Base-by-base conservation (phyloP, 2,113 vertebrate genomes). In the Poicephalus gulielmi region DNA sequence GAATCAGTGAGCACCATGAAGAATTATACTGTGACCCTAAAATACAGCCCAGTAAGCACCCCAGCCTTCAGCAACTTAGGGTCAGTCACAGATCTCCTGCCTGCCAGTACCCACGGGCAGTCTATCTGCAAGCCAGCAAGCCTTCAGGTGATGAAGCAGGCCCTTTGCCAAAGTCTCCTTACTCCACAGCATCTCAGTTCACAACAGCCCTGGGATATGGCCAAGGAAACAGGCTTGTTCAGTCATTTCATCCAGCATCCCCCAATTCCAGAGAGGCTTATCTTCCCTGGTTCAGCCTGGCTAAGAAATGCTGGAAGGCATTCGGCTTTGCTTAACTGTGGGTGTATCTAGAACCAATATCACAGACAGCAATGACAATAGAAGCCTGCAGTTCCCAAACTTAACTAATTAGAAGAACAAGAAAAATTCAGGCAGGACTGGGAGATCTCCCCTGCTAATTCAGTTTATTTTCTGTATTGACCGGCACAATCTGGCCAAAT, bases 401-500 rank as follows among this genome's bases (percentile, higher is more conserved):
- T 52, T 35, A 62, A 74, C 62, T 91, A 84, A 94, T 90, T n/a
- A 85, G 39, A 83, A 90, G 79, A 94, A 17, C 47, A 86, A 92
- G 75, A 88, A 0, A 0, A 90, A 93, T 94, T 91, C 46, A 79
- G n/a, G 57, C 68, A 76, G 83, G 57, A 81, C 62, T 71, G 46
- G 77, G 77, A 94, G 62, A 87, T 74, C 82, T 93, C 52, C 76
- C 79, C 24, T 80, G 55, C 59, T 97, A 90, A 92, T 63, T 94
- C 76, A 35, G 52, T 92, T 94, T 92, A 95, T 90, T 88, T 86
- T 95, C 94, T 90, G 86, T 85, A 92, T 64, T 94, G 96, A 97
- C 94, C 96, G 11, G 95, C 93, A 92, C 90, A 97, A 97, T 94
- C 95, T 97, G 94, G 96, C 88, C 92, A 96, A 97, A 95, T 93